Conservation (phyloP, 1,140 invertebrate species). For the Caenorhabditis briggsae region DNA sequence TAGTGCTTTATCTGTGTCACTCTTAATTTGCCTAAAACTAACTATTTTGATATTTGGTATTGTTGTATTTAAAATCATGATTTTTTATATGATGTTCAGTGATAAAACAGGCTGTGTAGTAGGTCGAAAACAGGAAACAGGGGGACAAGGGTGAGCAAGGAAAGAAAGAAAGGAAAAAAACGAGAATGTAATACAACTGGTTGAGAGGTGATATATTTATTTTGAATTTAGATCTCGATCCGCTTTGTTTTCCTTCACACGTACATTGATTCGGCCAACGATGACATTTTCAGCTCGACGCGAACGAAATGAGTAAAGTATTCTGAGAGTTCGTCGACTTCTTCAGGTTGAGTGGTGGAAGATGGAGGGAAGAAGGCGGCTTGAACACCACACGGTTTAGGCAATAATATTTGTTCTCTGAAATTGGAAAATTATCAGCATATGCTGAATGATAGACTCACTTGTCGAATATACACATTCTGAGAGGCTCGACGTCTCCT, state of each 20-base stretch:
- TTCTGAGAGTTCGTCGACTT: slow-evolving; percentile 65
- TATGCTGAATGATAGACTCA: background rate
- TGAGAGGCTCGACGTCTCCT: slow-evolving; percentile 53
- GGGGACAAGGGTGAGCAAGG: background rate
- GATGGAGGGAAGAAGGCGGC: slow-evolving; percentile 48
- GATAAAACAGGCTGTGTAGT: slow-evolving; percentile 45
- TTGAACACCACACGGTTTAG: slow-evolving; percentile 47
- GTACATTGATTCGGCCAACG: slow-evolving; percentile 67
- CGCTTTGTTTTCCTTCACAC: background rate
- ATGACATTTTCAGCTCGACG: slow-evolving; percentile 67
- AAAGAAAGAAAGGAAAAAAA: background rate
- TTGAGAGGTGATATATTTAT: background rate
- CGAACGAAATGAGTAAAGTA: slow-evolving; percentile 67
- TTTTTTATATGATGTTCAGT: background rate
- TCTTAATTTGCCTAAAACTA: background rate
- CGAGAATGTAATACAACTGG: too few species aligned
- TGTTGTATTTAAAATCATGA: background rate
- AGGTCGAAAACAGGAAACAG: background rate
- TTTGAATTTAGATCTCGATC: background rate
- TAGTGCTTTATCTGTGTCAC: background rate
- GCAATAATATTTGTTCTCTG: slow-evolving; percentile 21
- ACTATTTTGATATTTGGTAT: background rate
- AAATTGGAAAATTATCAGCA: background rate
- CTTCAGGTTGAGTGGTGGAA: background rate
- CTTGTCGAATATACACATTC: slow-evolving; percentile 55